Conservation (phyloP, 2,113 vertebrate species). For the Ceyx melanurus region DNA sequence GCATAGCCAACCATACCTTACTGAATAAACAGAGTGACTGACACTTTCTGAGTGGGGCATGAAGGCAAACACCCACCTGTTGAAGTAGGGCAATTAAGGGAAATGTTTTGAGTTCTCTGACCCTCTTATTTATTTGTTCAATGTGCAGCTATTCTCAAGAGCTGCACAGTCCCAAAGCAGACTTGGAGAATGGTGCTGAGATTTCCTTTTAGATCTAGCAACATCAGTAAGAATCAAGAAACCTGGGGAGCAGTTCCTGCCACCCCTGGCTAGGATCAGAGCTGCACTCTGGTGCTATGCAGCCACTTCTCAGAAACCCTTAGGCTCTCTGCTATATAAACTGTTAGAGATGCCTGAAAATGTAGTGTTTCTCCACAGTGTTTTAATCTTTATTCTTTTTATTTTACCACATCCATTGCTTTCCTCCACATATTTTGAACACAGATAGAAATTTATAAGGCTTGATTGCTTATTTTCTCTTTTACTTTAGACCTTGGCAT, state of each 20-base stretch:
- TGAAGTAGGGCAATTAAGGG: neutral
- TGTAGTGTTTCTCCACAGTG: neutral
- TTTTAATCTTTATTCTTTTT: neutral
- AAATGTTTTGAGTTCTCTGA: neutral
- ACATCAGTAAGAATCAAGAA: neutral
- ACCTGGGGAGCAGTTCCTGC: neutral
- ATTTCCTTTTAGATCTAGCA: neutral
- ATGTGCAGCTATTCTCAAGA: neutral
- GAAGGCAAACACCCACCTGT: neutral
- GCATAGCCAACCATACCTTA: neutral
- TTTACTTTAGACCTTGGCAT: slow-evolving; percentile 6
- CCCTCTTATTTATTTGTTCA: neutral
- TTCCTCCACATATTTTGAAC: neutral
- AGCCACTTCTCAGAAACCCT: neutral
- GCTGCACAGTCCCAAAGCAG: neutral
- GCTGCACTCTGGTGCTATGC: neutral
- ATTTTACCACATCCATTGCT: neutral
- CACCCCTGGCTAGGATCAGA: neutral
- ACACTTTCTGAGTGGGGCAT: neutral
- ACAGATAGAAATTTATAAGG: neutral
- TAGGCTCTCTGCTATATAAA: neutral
- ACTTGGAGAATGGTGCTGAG: neutral
- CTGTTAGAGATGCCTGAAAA: slow-evolving; percentile 1
- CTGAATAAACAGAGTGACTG: neutral
- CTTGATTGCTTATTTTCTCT: slow-evolving; percentile 20